These are phyloP conservation scores for Teleogryllus oceanicus DNA, from an alignment of 2,888 invertebrate genomes.

Conservation along the genomic window DNA sequence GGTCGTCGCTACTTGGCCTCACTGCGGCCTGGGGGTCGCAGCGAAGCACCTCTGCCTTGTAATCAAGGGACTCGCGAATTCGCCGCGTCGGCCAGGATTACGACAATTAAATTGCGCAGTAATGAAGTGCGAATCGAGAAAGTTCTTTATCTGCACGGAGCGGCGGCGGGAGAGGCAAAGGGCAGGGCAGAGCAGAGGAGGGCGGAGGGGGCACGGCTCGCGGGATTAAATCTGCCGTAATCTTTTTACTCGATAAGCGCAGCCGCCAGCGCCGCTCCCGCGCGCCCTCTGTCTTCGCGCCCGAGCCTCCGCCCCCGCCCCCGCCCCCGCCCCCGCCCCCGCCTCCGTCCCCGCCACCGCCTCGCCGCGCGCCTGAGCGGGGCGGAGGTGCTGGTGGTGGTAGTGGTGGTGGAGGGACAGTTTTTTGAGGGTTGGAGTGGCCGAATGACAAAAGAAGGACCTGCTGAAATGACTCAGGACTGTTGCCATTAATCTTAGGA, in stretches of 20 bases:
- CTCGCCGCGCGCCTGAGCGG: background rate
- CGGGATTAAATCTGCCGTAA: conserved; percentile 1
- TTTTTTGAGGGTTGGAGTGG: no score
- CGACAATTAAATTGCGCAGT: background rate
- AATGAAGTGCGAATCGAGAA: conserved; percentile 18
- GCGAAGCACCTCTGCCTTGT: background rate
- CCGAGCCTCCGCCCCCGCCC: background rate
- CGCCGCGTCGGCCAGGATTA: background rate
- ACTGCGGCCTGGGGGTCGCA: no score
- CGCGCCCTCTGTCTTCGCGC: background rate
- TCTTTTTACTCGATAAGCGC: conserved; percentile 11
- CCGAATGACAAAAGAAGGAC: no score
- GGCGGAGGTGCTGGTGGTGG: no score
- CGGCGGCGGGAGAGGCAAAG: background rate
- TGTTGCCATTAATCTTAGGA: no score
- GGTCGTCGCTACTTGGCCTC: no score
- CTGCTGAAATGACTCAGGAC: no score
- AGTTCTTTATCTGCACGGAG: conserved; percentile 1
- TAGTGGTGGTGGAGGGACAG: no score
- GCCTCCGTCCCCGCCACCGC: background rate
- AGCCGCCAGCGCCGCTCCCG: background rate
- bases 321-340: background rate
- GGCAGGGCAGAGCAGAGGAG: background rate
- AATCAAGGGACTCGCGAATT: conserved; percentile 4
- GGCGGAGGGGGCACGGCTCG: background rate